These are phyloP conservation scores for Dicrostonyx torquatus DNA, from an alignment of 2,797 vertebrate genomes.

Conservation along the genomic window DNA sequence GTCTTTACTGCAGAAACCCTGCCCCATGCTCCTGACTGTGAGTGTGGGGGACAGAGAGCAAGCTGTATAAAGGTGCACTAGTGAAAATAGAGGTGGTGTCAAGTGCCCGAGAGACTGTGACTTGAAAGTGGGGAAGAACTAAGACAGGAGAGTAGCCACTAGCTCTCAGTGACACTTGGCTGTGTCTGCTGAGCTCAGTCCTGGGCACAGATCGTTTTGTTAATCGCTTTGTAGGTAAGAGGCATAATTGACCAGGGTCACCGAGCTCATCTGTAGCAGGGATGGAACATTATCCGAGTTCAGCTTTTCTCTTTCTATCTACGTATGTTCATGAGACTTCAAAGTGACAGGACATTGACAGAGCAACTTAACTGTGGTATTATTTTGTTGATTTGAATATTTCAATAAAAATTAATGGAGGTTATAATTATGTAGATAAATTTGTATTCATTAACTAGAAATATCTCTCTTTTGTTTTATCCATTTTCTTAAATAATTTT, in stretches of 20 bases:
- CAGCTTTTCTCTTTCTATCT: neutral
- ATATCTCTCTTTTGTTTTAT: constrained; percentile 49
- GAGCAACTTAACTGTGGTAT: neutral
- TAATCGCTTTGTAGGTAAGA: neutral
- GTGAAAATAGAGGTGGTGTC: neutral
- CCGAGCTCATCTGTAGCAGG: neutral
- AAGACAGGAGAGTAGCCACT: neutral
- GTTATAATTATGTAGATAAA: constrained; percentile 25
- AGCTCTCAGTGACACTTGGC: neutral
- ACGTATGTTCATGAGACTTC: neutral
- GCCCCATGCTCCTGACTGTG: neutral
- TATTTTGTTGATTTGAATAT: constrained; percentile 49
- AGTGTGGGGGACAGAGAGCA: neutral
- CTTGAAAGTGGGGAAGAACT: neutral
- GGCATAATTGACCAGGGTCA: neutral
- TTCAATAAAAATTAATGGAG: constrained; percentile 27
- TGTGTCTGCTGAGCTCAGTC: neutral
- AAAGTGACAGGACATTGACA: neutral
- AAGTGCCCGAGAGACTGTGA: neutral
- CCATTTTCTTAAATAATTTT: constrained; percentile 60
- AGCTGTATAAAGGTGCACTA: neutral
- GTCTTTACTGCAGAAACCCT: constrained; percentile 6
- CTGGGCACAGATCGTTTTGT: neutral
- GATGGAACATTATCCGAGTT: neutral
- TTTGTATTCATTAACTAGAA: constrained; percentile 15